Percentiles rank a stretch among this genome's conserved stretches.
Conservation (phyloP, 2,888 invertebrate species). For the Machimus atricapillus region DNA sequence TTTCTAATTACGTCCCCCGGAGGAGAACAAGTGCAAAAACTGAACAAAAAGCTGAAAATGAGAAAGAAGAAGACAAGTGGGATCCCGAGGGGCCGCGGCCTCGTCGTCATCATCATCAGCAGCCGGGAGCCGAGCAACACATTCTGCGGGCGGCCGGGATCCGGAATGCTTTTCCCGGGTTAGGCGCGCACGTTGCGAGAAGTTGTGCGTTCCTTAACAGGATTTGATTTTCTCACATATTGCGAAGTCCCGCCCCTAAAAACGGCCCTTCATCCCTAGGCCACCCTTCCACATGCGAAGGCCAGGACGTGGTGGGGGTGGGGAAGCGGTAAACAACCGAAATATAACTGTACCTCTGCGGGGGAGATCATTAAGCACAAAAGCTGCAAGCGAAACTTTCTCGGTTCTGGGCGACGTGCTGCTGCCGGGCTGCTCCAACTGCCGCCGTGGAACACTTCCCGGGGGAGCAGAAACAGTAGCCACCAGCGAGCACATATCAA, state of each 20-base stretch:
- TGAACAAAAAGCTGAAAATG: slow-evolving; percentile 15
- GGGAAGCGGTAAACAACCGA: neutral
- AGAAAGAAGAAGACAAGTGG: neutral
- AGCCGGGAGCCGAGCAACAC: neutral
- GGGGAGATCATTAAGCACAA: slow-evolving; percentile 20
- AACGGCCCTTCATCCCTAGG: neutral
- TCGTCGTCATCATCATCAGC: neutral
- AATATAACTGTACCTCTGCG: neutral
- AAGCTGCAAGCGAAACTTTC: slow-evolving; percentile 14
- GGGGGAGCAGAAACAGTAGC: neutral
- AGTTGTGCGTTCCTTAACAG: neutral
- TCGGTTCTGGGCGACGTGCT: neutral
- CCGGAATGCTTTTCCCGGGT: neutral
- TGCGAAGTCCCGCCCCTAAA: neutral
- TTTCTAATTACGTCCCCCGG: neutral
- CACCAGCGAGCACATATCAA: slow-evolving; percentile 8
- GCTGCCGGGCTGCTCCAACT: neutral
- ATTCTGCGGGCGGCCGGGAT: neutral
- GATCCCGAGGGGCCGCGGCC: neutral
- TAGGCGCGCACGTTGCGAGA: neutral
- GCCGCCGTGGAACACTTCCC: neutral
- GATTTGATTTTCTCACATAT: slow-evolving; percentile 17
- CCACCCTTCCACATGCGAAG: neutral
- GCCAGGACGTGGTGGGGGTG: neutral
- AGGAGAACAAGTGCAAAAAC: slow-evolving; percentile 2